A percentile compares a stretch with the other conserved stretches of the same genome.
phyloP scores from a whole-genome alignment of 2,113 vertebrate genomes.

The Tragelaphus buxtoni region DNA sequence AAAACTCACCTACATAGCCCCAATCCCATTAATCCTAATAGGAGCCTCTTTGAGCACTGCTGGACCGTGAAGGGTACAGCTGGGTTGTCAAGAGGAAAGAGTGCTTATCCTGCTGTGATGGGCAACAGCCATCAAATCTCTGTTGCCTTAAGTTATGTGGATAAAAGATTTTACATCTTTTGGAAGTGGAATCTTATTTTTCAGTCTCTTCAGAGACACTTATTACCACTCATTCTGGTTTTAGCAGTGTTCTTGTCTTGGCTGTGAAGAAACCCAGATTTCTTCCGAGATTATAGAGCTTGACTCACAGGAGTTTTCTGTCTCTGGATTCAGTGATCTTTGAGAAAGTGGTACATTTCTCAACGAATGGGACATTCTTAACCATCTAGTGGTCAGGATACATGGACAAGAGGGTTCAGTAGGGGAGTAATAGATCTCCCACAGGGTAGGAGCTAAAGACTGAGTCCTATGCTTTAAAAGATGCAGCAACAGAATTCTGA shows the following conservation, averaged over 20 bases:
- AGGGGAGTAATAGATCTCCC: not conserved
- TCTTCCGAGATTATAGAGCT: not conserved
- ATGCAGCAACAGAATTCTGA: not conserved
- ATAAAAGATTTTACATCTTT: slow-evolving; percentile 19
- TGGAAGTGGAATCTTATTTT: not conserved
- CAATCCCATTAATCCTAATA: not conserved
- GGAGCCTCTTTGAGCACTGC: not conserved
- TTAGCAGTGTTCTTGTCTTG: not conserved
- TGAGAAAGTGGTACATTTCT: not conserved
- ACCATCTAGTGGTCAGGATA: not conserved
- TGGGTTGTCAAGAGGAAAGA: not conserved
- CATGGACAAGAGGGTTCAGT: not conserved
- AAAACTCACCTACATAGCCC: not conserved
- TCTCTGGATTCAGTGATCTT: not conserved
- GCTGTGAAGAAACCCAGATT: not conserved
- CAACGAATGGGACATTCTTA: not conserved
- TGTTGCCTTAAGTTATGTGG: not conserved
- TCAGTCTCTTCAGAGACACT: not conserved
- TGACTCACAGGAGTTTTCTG: not conserved
- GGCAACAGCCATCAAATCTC: not conserved
- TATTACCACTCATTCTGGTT: not conserved
- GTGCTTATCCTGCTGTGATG: not conserved
- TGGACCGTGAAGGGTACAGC: not conserved
- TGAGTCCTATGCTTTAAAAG: not conserved
- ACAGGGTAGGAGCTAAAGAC: not conserved